A percentile compares a stretch with the other conserved stretches of the same genome.
Evolutionary conservation across 2,797 vertebrate genomes (phyloP).

Genomic region (Sorex maritimensis): DNA sequence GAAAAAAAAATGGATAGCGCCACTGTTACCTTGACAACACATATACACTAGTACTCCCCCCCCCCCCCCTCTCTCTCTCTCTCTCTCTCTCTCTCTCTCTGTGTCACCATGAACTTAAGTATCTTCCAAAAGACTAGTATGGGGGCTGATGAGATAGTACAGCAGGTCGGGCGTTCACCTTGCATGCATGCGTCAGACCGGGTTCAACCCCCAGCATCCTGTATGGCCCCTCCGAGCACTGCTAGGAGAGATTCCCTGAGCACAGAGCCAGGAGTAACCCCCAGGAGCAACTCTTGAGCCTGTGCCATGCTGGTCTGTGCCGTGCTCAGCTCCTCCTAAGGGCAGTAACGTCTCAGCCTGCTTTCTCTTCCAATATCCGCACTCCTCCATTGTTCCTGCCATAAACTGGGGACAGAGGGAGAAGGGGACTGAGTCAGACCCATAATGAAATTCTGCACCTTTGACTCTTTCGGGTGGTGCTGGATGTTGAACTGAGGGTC

Average conservation of each 20-base stretch:
- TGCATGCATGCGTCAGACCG: too few relatives aligned
- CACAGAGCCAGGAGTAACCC: too few relatives aligned
- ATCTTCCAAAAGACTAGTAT: conserved; percentile 34
- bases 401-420: background rate
- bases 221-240: too few relatives aligned
- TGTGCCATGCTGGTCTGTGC: background rate
- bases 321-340: background rate
- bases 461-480: background rate
- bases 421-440: background rate
- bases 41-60: background rate
- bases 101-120: background rate
- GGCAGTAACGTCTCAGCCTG: background rate
- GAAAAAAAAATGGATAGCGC: conserved; percentile 56
- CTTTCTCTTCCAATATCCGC: conserved; percentile 20
- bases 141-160: too few relatives aligned
- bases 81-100: too few relatives aligned
- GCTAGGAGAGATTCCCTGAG: too few relatives aligned
- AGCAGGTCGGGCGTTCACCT: too few relatives aligned
- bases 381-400: background rate
- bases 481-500: background rate
- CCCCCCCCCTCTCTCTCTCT: too few relatives aligned
- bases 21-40: background rate
- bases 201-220: too few relatives aligned
- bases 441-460: background rate
- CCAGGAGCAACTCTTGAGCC: too few relatives aligned